Base-by-base conservation (phyloP, 2,888 invertebrate species). In the Stenchaetothrips biformis region DNA sequence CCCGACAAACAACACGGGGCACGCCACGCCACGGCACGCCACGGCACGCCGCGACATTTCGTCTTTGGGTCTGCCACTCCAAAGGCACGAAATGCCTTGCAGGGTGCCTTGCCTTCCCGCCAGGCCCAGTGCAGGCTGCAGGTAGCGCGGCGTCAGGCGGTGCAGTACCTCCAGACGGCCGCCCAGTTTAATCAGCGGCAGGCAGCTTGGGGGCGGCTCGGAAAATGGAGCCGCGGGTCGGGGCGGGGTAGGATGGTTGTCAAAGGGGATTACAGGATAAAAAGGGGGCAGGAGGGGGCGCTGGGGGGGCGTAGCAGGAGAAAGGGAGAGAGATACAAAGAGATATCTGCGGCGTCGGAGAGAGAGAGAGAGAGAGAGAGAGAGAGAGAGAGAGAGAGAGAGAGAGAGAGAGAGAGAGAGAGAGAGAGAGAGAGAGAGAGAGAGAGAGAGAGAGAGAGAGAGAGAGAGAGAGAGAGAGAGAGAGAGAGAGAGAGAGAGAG, bases 181-280 rank as follows among this genome's bases (percentile, higher is more conserved):
- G 37, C 37, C 37, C 37, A 37, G 37, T 37, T 37, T 37, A 37
- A 37, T 37, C 37, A 37, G 37, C 37, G 37, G 37, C 37, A 37
- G 37, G 37, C 37, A 37, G 37, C 37, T 37, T 37, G 37, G 37
- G 37, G n/a, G 67, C 67, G 67, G 4, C 18, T 18, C 53, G 53
- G 16, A 7, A 1, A 21, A 21, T 7, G n/a, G 21, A 18, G n/a
- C 67, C 6, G 21, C 67, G 67, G n/a, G 9, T 21, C 67, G 25
- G 67, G 67, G 11, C 67, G 11, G 21, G 25, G 67, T 7, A 11
- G 67, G 21, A 25, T 21, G 67, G 67, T 21, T 74, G 67, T 74
- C 67, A 74, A 74, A 74, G 67, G 67, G 67, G 67, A 74, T 74
- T 74, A 74, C 67, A 21, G 67, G 67, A 74, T 74, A 74, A 25